phyloP scores from a whole-genome alignment of 2,888 invertebrate genomes.

The Spatulosminthurus flaviceps region DNA sequence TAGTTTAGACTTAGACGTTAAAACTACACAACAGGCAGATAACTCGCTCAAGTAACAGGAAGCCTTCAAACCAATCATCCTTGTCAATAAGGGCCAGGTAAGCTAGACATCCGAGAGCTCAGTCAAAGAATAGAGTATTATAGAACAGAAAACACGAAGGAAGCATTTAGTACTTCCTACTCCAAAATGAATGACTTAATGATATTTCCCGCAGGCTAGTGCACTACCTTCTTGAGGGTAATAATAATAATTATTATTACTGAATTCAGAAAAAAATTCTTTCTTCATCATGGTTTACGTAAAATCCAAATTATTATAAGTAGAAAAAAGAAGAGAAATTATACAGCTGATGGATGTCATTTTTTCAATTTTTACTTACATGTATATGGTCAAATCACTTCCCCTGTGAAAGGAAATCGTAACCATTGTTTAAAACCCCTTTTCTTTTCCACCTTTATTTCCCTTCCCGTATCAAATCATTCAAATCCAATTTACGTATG shows the following conservation, averaged over 20 bases:
- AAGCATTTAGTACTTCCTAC: too few relatives aligned
- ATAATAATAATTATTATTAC: too few relatives aligned
- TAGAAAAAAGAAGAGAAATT: background rate
- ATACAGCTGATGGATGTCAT: background rate
- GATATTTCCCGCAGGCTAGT: too few relatives aligned
- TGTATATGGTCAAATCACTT: conserved; percentile 2
- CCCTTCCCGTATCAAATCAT: conserved; percentile 14
- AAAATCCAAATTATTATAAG: background rate
- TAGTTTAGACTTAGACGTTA: background rate
- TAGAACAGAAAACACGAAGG: too few relatives aligned
- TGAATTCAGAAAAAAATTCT: background rate
- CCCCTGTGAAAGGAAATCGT: conserved; percentile 12
- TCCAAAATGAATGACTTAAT: too few relatives aligned
- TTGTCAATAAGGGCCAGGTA: too few relatives aligned
- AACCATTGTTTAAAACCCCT: background rate
- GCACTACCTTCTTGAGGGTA: too few relatives aligned
- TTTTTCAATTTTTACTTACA: background rate
- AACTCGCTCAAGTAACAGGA: background rate
- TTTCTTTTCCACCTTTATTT: background rate
- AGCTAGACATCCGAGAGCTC: too few relatives aligned
- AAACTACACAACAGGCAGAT: background rate
- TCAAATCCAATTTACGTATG: conserved; percentile 15
- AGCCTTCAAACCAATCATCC: background rate
- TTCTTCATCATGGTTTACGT: background rate
- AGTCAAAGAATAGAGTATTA: too few relatives aligned